phyloP scores from a whole-genome alignment of 2,888 invertebrate species.

The Stegana nigrithorax region DNA sequence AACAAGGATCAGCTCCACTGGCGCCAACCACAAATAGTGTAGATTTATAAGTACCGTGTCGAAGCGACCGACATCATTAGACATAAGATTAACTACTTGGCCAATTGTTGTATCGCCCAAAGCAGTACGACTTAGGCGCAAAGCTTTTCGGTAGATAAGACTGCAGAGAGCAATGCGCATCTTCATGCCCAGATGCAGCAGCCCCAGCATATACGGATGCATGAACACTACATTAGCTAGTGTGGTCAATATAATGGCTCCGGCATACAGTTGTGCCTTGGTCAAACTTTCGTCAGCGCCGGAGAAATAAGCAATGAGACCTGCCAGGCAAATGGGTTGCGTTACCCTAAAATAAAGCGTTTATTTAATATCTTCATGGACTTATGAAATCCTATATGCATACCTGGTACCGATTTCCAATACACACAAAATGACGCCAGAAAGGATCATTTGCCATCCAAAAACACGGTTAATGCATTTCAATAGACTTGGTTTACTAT shows the following conservation, averaged over 20 bases:
- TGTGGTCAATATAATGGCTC: conserved; percentile 80
- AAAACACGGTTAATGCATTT: conserved; percentile 72
- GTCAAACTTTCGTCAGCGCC: conserved; percentile 58
- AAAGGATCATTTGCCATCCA: conserved; percentile 71
- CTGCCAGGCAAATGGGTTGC: conserved; percentile 76
- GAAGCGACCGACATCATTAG: conserved; percentile 88
- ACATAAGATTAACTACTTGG: conserved; percentile 88
- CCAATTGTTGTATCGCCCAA: conserved; percentile 81
- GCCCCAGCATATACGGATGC: conserved; percentile 89
- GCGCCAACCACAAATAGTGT: conserved; percentile 93
- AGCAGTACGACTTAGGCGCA: conserved; percentile 78
- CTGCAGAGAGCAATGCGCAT: conserved; percentile 77
- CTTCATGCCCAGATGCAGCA: conserved; percentile 76
- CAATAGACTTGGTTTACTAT: conserved; percentile 69
- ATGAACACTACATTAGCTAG: conserved; percentile 80
- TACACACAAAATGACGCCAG: conserved; percentile 73
- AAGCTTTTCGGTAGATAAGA: conserved; percentile 76
- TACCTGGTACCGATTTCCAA: conserved; percentile 74
- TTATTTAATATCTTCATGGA: not conserved
- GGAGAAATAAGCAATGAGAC: conserved; percentile 73
- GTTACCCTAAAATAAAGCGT: conserved; percentile 69
- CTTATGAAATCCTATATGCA: conserved; percentile 23
- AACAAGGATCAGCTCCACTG: conserved; percentile 83
- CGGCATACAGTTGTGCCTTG: conserved; percentile 80
- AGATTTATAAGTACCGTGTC: conserved; percentile 81